phyloP scores from a whole-genome alignment of 2,113 vertebrate genomes.

The Parus major region DNA sequence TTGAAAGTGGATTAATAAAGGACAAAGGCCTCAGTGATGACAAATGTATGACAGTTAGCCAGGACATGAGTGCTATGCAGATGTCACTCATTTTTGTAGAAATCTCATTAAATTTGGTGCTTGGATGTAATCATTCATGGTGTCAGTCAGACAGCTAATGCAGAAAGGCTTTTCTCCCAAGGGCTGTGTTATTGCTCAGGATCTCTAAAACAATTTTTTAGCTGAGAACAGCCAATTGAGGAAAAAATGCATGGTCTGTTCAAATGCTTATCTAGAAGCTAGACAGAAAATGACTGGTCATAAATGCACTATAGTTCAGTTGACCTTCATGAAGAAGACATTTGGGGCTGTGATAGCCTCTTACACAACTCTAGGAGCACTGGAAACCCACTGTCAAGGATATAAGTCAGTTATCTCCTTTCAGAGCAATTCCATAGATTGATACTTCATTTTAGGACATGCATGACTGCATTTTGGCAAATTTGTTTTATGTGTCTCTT shows the following conservation, averaged over 20 bases:
- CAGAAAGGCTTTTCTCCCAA: not conserved
- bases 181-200: conserved; percentile 31
- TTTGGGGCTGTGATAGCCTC: not conserved
- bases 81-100: conserved; percentile 60
- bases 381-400: not conserved
- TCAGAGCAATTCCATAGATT: not conserved
- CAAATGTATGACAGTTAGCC: conserved; percentile 51
- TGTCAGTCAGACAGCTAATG: conserved; percentile 49
- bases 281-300: conserved; percentile 4
- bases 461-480: conserved; percentile 6
- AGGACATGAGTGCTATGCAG: conserved; percentile 42
- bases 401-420: not conserved
- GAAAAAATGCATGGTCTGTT: conserved; percentile 4
- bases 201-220: conserved; percentile 48
- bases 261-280: conserved; percentile 7
- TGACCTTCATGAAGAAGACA: not conserved
- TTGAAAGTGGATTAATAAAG: conserved; percentile 59
- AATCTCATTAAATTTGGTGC: conserved; percentile 62
- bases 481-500: conserved; percentile 26
- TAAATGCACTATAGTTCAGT: not conserved
- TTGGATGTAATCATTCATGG: conserved; percentile 48
- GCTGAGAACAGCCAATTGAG: conserved; percentile 40
- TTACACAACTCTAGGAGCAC: not conserved
- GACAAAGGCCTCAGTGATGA: conserved; percentile 39
- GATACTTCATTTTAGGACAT: conserved; percentile 7